Evolutionary conservation across 2,797 vertebrate genomes (phyloP).

Genomic region (Emydoidea blandingii): DNA sequence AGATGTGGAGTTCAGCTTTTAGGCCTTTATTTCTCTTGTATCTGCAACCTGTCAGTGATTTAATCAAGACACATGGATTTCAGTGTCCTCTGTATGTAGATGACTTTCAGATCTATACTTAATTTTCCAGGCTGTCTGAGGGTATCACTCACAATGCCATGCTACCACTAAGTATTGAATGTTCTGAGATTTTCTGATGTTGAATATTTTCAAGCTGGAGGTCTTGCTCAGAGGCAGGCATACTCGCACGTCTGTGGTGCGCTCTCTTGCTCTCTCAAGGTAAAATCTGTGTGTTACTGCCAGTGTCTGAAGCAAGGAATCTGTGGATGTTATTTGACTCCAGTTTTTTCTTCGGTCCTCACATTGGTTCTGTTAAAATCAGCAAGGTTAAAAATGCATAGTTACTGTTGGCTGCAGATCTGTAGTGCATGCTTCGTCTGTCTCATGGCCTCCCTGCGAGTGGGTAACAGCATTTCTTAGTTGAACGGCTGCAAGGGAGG

Average conservation of each 20-base stretch:
- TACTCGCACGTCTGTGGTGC: conserved; percentile 58
- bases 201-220: not conserved
- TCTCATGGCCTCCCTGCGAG: not conserved
- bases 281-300: conserved; percentile 57
- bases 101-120: not conserved
- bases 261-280: conserved; percentile 64
- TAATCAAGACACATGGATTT: rapidly evolving
- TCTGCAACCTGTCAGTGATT: not conserved
- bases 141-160: not conserved
- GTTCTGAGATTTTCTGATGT: not conserved
- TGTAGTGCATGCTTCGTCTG: not conserved
- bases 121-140: conserved; percentile 7
- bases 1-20: not conserved
- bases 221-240: not conserved
- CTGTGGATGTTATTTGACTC: conserved; percentile 35
- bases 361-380: conserved; percentile 18
- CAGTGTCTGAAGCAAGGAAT: conserved; percentile 47
- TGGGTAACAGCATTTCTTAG: not conserved
- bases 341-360: not conserved
- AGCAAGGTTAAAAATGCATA: not conserved
- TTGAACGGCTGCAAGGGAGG: not conserved
- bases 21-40: not conserved
- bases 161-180: conserved; percentile 52
- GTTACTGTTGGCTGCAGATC: not conserved
- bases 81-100: not conserved